Evolutionary conservation across 1,140 invertebrate genomes (phyloP).

Genomic region (Atta cephalotes): DNA sequence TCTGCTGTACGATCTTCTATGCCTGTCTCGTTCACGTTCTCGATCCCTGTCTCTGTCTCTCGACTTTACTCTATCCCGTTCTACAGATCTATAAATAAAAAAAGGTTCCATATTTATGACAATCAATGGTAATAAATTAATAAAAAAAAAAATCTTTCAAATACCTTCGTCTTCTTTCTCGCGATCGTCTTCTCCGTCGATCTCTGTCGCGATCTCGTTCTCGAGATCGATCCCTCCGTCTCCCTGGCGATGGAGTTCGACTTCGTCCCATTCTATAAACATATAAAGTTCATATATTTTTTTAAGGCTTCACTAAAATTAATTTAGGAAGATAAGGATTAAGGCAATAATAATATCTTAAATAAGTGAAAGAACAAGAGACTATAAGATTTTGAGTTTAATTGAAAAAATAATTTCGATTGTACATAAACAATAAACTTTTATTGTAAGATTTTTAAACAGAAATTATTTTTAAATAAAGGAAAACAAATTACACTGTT

Average conservation of each 20-base stretch:
- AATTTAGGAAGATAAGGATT: background rate
- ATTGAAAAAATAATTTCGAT: background rate
- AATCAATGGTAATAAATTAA: background rate
- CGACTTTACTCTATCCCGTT: constrained; percentile 84
- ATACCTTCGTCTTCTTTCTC: constrained; percentile 81
- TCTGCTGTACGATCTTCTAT: constrained; percentile 85
- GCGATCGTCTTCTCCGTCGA: constrained; percentile 85
- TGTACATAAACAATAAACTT: background rate
- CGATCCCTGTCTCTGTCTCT: constrained; percentile 85
- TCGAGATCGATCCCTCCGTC: constrained; percentile 86
- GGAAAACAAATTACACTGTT: background rate
- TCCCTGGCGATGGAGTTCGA: constrained; percentile 84
- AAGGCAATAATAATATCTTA: background rate
- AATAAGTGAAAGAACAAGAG: background rate
- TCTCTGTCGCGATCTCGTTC: constrained; percentile 85
- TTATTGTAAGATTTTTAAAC: background rate
- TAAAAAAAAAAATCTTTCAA: background rate
- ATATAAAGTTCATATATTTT: background rate
- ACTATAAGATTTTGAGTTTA: background rate
- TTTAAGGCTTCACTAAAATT: background rate
- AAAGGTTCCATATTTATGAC: background rate
- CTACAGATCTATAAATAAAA: constrained; percentile 76
- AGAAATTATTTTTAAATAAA: background rate
- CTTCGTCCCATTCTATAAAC: constrained; percentile 82
- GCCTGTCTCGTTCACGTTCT: constrained; percentile 85